Evolutionary conservation across 2,888 invertebrate genomes (phyloP).

Genomic region (Athalia circularis): DNA sequence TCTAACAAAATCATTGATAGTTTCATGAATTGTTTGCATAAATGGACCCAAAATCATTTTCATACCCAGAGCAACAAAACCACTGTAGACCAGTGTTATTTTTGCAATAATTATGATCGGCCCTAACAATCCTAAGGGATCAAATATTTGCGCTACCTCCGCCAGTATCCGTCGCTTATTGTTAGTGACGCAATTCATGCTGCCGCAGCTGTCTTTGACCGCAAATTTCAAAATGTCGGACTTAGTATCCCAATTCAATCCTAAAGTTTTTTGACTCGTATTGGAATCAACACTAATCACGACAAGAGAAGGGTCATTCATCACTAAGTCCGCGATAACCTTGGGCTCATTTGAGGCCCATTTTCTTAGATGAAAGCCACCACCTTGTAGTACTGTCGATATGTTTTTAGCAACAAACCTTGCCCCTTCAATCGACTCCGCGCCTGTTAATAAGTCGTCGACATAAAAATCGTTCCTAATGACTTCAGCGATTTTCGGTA

Average conservation of each 20-base stretch:
- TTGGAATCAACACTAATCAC: too few relatives aligned
- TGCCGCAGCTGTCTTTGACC: background rate
- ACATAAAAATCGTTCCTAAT: conserved; percentile 55
- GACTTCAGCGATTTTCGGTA: conserved; percentile 44
- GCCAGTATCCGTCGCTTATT: conserved; percentile 20
- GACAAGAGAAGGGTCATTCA: too few relatives aligned
- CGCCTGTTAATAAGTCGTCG: conserved; percentile 57
- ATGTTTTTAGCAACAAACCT: conserved; percentile 17
- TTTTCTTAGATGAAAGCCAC: conserved; percentile 46
- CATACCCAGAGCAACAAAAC: too few relatives aligned
- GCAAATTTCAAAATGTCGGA: background rate
- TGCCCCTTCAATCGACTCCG: conserved; percentile 46
- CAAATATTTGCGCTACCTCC: conserved; percentile 35
- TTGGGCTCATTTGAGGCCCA: conserved; percentile 41
- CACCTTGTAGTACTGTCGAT: conserved; percentile 32
- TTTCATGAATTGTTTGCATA: too few relatives aligned
- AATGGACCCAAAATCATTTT: too few relatives aligned
- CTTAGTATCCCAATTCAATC: background rate
- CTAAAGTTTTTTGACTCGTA: conserved; percentile 12
- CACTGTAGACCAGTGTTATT: too few relatives aligned
- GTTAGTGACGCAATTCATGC: conserved; percentile 19
- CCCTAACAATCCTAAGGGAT: conserved; percentile 37
- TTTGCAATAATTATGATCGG: conserved; percentile 44
- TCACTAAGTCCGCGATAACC: background rate
- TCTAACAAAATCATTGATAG: too few relatives aligned